Conservation (phyloP, 1,140 invertebrate genomes). For the Zophobas atratus region DNA sequence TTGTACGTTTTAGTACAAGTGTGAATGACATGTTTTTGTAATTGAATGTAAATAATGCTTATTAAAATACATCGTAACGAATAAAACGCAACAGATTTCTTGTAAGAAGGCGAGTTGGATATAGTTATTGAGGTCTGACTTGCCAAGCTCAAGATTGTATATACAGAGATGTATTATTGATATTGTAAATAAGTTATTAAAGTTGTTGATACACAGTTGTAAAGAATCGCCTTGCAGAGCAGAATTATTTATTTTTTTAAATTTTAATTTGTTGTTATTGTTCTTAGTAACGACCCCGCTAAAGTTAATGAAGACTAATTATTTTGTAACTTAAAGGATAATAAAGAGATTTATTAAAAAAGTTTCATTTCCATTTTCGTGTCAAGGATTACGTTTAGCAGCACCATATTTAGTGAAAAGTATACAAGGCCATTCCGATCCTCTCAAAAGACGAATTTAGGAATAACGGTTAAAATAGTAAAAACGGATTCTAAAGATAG, state of each 20-base stretch:
- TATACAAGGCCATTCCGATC: constrained; percentile 22
- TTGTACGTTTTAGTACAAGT: constrained; percentile 75
- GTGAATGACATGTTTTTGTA: constrained; percentile 50
- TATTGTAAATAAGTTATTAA: constrained; percentile 26
- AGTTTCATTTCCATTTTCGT: constrained; percentile 31
- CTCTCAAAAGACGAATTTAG: too few species aligned
- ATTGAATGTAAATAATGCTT: constrained; percentile 41
- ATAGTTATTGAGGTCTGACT: constrained; percentile 37
- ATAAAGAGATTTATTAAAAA: constrained; percentile 45
- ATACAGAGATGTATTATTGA: constrained; percentile 15
- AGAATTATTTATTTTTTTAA: constrained; percentile 46
- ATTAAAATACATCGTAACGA: constrained; percentile 30
- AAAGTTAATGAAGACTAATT: constrained; percentile 37
- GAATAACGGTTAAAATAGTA: constrained; percentile 8
- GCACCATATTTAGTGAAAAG: constrained; percentile 41
- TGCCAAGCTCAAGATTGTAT: constrained; percentile 37
- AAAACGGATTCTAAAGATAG: constrained; percentile 18
- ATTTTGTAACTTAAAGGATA: constrained; percentile 45
- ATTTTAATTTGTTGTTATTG: constrained; percentile 44
- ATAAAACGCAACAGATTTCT: neutral
- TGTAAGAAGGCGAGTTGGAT: constrained; percentile 4
- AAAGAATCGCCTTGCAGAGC: constrained; percentile 28
- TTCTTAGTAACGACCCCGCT: constrained; percentile 40
- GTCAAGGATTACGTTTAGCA: constrained; percentile 41
- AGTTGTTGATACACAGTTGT: constrained; percentile 5